Conservation (phyloP, 2,797 vertebrate species). For the Sebastes itinus region DNA sequence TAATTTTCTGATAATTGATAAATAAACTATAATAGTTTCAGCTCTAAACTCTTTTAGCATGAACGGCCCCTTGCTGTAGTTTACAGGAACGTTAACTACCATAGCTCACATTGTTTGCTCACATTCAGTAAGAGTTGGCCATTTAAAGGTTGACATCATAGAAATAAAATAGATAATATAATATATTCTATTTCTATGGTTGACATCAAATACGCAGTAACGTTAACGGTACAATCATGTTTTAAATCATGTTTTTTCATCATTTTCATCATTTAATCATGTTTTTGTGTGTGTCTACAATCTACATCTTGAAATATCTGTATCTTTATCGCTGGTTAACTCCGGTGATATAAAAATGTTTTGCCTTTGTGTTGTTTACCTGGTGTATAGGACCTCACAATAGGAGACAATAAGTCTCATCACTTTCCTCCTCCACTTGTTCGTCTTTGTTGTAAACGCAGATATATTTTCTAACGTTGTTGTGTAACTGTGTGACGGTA, state of each 20-base stretch:
- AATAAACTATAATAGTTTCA: not conserved
- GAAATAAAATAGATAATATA: no score
- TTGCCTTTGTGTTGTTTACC: slow-evolving; percentile 26
- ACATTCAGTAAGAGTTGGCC: not conserved
- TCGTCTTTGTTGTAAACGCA: not conserved
- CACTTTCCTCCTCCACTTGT: slow-evolving; percentile 19
- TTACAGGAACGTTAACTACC: not conserved
- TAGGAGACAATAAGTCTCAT: not conserved
- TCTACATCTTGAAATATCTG: no score
- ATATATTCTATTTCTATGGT: not conserved
- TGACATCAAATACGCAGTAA: not conserved
- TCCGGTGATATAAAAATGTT: not conserved
- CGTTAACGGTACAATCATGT: no score
- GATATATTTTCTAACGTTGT: no score
- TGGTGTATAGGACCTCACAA: slow-evolving; percentile 8
- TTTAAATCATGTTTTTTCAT: no score
- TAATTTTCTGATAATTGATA: not conserved
- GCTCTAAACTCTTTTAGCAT: not conserved
- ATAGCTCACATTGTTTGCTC: not conserved
- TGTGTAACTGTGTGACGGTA: no score
- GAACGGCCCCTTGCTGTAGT: slow-evolving; percentile 5
- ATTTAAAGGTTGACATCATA: not conserved
- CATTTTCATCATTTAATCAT: no score
- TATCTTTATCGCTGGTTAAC: not conserved
- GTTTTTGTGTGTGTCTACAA: no score